Conservation (phyloP, 2,797 vertebrate genomes). For the Erithacus rubecula region DNA sequence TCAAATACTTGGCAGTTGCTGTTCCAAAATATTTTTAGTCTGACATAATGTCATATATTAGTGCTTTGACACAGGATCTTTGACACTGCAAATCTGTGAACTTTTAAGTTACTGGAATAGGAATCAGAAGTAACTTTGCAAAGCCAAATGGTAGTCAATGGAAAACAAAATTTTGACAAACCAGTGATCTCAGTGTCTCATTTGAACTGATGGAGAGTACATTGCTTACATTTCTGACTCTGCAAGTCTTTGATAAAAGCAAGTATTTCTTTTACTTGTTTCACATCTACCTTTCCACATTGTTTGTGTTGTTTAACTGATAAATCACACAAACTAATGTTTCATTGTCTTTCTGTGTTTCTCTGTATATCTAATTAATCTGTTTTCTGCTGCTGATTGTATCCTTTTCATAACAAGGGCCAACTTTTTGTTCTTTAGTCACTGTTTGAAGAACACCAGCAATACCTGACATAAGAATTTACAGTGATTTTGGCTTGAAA, state of each 20-base stretch:
- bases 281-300: neutral
- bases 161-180: neutral
- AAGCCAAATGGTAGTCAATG: neutral
- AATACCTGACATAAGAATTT: neutral
- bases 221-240: neutral
- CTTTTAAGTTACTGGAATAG: neutral
- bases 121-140: neutral
- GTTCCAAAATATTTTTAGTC: neutral
- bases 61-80: neutral
- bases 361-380: neutral
- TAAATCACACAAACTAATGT: neutral
- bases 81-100: neutral
- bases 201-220: neutral
- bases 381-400: neutral
- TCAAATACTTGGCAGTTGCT: neutral
- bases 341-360: neutral
- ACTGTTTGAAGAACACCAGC: neutral
- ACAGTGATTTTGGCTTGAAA: neutral
- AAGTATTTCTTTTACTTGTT: neutral
- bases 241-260: neutral
- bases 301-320: neutral
- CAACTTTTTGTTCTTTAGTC: neutral
- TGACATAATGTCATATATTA: neutral
- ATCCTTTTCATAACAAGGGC: neutral
- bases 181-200: neutral